Evolutionary conservation across 2,888 invertebrate genomes (phyloP).

Genomic region (Habrosyne pyritoides): DNA sequence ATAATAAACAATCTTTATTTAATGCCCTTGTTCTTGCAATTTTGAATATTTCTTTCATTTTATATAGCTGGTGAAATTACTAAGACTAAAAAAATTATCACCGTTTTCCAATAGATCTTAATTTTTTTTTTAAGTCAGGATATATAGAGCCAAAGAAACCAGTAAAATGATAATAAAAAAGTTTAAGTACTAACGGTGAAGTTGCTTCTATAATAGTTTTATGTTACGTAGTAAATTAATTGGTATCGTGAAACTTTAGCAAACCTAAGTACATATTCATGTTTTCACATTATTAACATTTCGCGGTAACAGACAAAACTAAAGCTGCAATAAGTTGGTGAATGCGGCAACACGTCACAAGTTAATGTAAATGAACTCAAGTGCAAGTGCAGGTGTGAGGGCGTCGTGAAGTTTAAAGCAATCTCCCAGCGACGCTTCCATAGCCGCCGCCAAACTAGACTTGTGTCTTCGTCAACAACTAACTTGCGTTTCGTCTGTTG

Average conservation of each 20-base stretch:
- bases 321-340: slow-evolving; percentile 26
- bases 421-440: slow-evolving; percentile 22
- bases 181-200: not conserved
- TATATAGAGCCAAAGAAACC: too few species aligned
- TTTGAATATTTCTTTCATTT: too few species aligned
- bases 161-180: too few species aligned
- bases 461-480: slow-evolving; percentile 24
- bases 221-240: not conserved
- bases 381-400: slow-evolving; percentile 49
- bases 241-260: not conserved
- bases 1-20: too few species aligned
- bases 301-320: slow-evolving; percentile 6
- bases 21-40: too few species aligned
- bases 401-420: slow-evolving; percentile 31
- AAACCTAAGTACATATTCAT: not conserved
- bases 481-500: slow-evolving; percentile 24
- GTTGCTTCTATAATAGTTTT: not conserved
- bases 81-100: too few species aligned
- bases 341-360: slow-evolving; percentile 33
- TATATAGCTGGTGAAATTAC: too few species aligned
- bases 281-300: not conserved
- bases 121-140: too few species aligned
- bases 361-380: slow-evolving; percentile 55
- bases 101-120: too few species aligned
- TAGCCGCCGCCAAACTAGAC: slow-evolving; percentile 31